Evolutionary conservation across 1,140 invertebrate species (phyloP).

Genomic region (Whitmania pigra): DNA sequence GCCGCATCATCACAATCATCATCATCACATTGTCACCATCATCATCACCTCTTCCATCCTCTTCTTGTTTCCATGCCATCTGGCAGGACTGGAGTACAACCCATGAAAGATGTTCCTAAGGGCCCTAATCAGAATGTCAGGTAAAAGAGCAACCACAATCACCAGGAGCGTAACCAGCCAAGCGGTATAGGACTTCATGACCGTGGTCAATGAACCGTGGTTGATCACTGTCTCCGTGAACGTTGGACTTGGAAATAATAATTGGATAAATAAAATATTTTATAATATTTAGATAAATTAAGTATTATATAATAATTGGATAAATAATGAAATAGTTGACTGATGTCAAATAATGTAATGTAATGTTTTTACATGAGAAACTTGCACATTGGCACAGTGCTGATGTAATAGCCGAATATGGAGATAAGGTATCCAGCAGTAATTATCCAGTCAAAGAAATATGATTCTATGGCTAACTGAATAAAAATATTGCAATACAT

Average conservation of each 20-base stretch:
- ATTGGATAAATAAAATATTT: background rate
- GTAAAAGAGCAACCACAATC: conserved; percentile 48
- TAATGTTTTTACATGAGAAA: conserved; percentile 26
- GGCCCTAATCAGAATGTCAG: conserved; percentile 44
- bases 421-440: background rate
- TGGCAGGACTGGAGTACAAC: background rate
- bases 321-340: background rate
- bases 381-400: conserved; percentile 54
- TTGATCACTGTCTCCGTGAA: background rate
- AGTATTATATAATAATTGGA: background rate
- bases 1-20: background rate
- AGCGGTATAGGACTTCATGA: conserved; percentile 33
- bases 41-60: conserved; percentile 2
- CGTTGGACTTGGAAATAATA: conserved; percentile 1
- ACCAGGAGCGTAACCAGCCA: conserved; percentile 51
- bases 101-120: conserved; percentile 27
- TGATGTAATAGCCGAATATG: conserved; percentile 27
- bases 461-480: background rate
- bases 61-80: background rate
- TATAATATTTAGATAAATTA: too few species aligned
- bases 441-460: background rate
- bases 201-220: conserved; percentile 12
- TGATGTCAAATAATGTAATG: too few species aligned
- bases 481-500: too few species aligned
- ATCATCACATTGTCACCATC: background rate